Evolutionary conservation across 1,140 invertebrate genomes (phyloP), one percentile per base, ranked within the genome.

Genomic region (Heliconius hewitsoni): DNA sequence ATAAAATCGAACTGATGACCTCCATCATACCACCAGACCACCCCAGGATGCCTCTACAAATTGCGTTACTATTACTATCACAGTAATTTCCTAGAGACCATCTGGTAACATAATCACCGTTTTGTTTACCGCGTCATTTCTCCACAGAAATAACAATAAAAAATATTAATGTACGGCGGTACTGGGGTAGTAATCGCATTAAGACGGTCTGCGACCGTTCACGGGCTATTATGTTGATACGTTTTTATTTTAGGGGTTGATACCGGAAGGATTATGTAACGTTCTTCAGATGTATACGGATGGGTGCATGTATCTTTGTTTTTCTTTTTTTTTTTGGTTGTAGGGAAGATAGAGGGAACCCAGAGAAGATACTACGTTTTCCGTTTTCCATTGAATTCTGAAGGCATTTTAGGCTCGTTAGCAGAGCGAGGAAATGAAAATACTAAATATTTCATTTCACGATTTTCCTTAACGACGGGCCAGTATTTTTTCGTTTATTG

Each of bases 61-160:
- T 30, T 27, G 60, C 23, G 60, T 30, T 66, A 66, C 60, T 27
- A 66, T 30, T 30, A 66, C 27, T 30, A 66, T 66, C 13, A 9
- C 27, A 66, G 27, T 66, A 66, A 66, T 66, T 77, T 78, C 77
- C 77, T 78, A 60, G 30, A 6, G 77, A 71, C 66, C 79, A 81
- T 81, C 79, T 81, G 79, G 75, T 73, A 81, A n/a, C 81, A 84
- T 90, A 89, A 90, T 88, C 87, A 86, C 84, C 84, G 82, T 87
- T 89, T 91, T 92, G 89, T 91, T 91, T 91, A 87, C 87, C 89
- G 87, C 87, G 84, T 88, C 88, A 91, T 91, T 91, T 89, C 90
- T 60, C 70, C 74, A 13, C 50, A 79, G 82, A 81, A 46, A 86
- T 85, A 83, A 89, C 84, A 89, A 91, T 91, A 93, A 93, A 93